Base-by-base conservation (phyloP, 1,140 invertebrate genomes). In the Phortica variegata region DNA sequence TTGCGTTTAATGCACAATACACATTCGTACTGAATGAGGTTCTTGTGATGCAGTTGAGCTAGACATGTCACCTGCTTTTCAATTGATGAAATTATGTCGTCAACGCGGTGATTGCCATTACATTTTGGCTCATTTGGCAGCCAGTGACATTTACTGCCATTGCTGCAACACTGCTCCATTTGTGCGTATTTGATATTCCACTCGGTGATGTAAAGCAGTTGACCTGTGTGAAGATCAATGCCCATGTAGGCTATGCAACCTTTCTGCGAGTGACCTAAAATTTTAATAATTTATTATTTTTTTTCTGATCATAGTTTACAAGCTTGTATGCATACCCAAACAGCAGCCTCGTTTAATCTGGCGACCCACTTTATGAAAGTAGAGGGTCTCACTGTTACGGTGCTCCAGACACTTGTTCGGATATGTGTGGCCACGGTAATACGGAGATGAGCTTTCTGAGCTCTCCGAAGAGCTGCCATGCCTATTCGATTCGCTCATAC, bases 41-140 rank as follows among this genome's bases (percentile, higher is more conserved):
- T 87, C 19, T 78, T 73, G 76, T 90, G 88, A 58, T 83, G 79
- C 6, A 91, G 70, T 62, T 83, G 84, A 5, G 84, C 76, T 4
- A 92, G 69, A 41, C 82, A 79, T 56, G 82, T 80, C 8, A 90
- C 74, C 74, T 91, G 88, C 65, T 87, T 85, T 65, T 91, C 88
- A 38, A 90, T 81, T 44, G 79, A 80, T 12, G 71, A 62, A 3
- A 87, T 73, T 3, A 76, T 31, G 4, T 74, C 71, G 26, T 74
- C 71, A 8, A 74, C 69, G 3, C 66, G 65, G 59, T 73, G 60
- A 40, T 56, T 66, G 40, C 69, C 71, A 2, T 20, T 5, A 33
- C 72, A 75, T 19, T 71, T 75, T 1, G 57, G 32, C 16, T 73
- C 71, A 4, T 40, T 42, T 15, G 54, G 43, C 1, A 43, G 10